Evolutionary conservation across 2,797 vertebrate genomes (phyloP).

Genomic region (Linurgus olivaceus): DNA sequence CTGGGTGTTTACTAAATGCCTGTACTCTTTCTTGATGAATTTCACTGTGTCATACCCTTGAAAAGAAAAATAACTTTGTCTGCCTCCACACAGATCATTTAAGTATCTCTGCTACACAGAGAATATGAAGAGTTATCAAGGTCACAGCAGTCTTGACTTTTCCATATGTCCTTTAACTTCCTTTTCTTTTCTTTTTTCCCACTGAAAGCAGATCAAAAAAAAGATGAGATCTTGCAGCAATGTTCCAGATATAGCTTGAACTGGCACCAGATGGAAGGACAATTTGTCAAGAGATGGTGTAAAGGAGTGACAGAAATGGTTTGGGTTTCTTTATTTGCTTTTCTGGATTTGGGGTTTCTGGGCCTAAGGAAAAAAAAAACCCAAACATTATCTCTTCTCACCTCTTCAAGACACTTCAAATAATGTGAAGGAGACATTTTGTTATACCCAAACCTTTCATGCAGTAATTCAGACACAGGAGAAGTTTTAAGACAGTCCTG

Average conservation of each 20-base stretch:
- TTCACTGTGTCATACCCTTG: neutral
- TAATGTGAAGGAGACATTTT: neutral
- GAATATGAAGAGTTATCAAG: neutral
- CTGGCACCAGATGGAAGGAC: neutral
- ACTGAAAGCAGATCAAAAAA: neutral
- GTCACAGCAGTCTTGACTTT: neutral
- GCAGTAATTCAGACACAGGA: neutral
- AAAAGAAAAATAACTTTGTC: neutral
- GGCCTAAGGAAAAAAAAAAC: neutral
- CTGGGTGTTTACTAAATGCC: neutral
- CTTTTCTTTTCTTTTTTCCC: neutral
- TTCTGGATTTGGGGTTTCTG: neutral
- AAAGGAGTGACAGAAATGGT: neutral
- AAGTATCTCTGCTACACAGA: neutral
- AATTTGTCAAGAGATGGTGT: neutral
- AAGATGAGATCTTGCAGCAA: neutral
- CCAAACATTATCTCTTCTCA: neutral
- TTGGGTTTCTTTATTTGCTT: neutral
- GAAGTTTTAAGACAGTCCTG: neutral
- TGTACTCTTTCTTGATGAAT: neutral
- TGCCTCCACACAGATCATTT: neutral
- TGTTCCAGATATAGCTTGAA: neutral
- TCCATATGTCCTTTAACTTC: neutral
- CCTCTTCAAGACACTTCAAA: neutral
- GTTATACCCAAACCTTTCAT: neutral